Evolutionary conservation across 2,797 vertebrate genomes (phyloP).

Genomic region (Telmatherina bonti): DNA sequence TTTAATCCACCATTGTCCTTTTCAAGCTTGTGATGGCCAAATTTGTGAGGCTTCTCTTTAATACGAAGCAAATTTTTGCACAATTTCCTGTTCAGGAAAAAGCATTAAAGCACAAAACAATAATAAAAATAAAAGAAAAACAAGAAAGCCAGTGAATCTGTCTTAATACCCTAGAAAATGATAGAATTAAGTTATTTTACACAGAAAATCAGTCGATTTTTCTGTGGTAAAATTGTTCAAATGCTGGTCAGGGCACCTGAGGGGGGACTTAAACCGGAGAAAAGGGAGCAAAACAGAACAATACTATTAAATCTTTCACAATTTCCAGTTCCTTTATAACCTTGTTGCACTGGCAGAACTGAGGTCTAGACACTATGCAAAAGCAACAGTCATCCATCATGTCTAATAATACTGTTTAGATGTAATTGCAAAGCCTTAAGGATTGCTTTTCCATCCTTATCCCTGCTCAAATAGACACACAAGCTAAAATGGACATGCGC

Average conservation of each 20-base stretch:
- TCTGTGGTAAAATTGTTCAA: slow-evolving; percentile 11
- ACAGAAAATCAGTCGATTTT: not conserved
- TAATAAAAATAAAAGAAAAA: not conserved
- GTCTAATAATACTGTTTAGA: slow-evolving; percentile 78
- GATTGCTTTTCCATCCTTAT: slow-evolving; percentile 57
- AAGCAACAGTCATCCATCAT: slow-evolving; percentile 79
- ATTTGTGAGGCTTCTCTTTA: slow-evolving; percentile 10
- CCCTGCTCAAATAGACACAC: slow-evolving; percentile 16
- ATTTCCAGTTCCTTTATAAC: slow-evolving; percentile 64
- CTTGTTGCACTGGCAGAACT: slow-evolving; percentile 72
- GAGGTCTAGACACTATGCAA: slow-evolving; percentile 68
- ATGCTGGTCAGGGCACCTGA: slow-evolving; percentile 31
- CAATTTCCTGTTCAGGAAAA: not conserved
- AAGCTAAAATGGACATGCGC: not conserved
- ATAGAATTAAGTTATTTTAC: slow-evolving; percentile 20
- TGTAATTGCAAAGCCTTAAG: slow-evolving; percentile 79
- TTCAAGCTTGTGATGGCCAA: not conserved
- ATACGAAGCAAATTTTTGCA: not conserved
- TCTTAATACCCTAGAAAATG: slow-evolving; percentile 2
- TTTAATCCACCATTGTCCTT: not conserved
- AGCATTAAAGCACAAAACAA: slow-evolving; percentile 5
- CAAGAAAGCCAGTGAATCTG: not conserved
- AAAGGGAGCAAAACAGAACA: slow-evolving; percentile 40
- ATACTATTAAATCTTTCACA: slow-evolving; percentile 72
- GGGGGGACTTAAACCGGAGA: slow-evolving; percentile 12